A percentile compares a stretch with the other conserved stretches of the same genome.
Evolutionary conservation across 2,888 invertebrate genomes (phyloP).

Genomic region (Catonia carolina): DNA sequence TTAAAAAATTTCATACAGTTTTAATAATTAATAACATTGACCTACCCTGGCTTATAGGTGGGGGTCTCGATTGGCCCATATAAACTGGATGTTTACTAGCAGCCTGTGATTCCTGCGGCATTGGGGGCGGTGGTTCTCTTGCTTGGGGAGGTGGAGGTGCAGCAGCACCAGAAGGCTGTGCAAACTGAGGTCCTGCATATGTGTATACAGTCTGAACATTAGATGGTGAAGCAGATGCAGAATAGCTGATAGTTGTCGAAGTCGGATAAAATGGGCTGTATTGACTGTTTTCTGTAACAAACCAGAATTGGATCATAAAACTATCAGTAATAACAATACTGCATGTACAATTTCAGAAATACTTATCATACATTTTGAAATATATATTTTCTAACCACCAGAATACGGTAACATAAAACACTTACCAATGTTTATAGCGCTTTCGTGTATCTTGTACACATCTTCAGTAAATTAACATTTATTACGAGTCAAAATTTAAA

Average conservation of each 20-base stretch:
- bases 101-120: constrained; percentile 5
- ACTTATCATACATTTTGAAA: background rate
- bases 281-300: constrained; percentile 22
- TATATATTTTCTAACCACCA: no score
- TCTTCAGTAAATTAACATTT: no score
- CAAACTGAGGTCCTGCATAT: constrained; percentile 31
- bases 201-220: constrained; percentile 50
- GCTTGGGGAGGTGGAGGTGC: constrained; percentile 22
- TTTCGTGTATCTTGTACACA: no score
- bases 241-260: constrained; percentile 22
- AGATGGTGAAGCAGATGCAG: constrained; percentile 21
- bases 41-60: constrained; percentile 22
- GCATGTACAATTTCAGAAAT: background rate
- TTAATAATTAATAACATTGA: background rate
- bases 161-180: constrained; percentile 44
- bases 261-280: constrained; percentile 22
- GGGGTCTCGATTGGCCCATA: constrained; percentile 25
- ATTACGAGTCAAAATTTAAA: no score
- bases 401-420: no score
- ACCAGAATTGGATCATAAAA: background rate
- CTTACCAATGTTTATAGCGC: no score
- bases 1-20: background rate
- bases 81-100: constrained; percentile 27
- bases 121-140: constrained; percentile 2
- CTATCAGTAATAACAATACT: no score